A percentile compares a stretch with the other conserved stretches of the same genome.
Conservation (phyloP, 2,797 vertebrate species). For the Coreius guichenoti region DNA sequence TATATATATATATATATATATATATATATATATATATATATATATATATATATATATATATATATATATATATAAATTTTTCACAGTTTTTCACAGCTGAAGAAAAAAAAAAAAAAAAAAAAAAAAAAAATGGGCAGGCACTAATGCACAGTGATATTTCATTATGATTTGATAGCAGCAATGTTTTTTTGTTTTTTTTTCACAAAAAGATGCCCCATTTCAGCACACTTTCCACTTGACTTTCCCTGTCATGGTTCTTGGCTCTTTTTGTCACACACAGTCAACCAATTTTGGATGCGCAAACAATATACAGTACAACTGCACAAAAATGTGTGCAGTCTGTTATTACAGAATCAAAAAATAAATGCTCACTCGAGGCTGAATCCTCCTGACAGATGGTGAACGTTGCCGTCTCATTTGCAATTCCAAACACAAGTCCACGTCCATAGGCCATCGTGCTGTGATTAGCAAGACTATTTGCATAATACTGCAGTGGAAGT, state of each 20-base stretch:
- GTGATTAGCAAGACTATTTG: conserved; percentile 78
- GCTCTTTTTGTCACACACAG: not conserved
- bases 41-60: too few species aligned
- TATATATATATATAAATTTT: too few species aligned
- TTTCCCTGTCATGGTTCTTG: not conserved
- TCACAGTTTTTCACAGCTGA: not conserved
- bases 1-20: too few species aligned
- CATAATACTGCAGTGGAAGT: conserved; percentile 81
- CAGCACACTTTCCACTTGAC: not conserved
- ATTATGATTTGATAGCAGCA: not conserved
- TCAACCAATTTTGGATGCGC: not conserved
- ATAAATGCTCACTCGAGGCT: conserved; percentile 41
- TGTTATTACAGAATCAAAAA: not conserved
- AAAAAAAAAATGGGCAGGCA: not conserved
- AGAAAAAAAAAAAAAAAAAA: too few species aligned
- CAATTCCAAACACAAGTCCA: conserved; percentile 71
- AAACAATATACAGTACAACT: not conserved
- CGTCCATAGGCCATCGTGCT: conserved; percentile 78
- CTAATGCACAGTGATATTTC: not conserved
- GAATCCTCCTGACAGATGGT: conserved; percentile 73
- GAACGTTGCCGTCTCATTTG: conserved; percentile 78
- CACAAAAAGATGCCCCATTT: not conserved
- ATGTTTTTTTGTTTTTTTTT: not conserved
- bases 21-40: too few species aligned
- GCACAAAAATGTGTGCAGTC: not conserved